Base-by-base conservation (phyloP, 2,113 vertebrate genomes). In the Candoia aspera region DNA sequence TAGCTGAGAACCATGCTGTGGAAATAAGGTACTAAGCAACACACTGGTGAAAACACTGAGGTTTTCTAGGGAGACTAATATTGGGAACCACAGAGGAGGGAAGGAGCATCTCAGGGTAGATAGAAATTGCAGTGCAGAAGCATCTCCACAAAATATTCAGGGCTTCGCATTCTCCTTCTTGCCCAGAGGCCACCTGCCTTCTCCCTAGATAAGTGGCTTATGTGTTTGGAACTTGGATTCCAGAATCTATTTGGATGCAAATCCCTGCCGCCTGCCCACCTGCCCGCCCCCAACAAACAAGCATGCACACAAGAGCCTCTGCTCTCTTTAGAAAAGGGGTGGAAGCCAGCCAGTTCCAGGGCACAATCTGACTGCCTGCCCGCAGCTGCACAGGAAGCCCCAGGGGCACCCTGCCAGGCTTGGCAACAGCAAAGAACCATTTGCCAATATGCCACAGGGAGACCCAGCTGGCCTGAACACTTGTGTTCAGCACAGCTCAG, bases 281-380 rank as follows among this genome's bases (percentile, higher is more conserved):
- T 15, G 5, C 5, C n/a, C 64, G 13, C 15, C 93, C 26, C 86
- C 24, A 0, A 0, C 0, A 0, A 54, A 53, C 49, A 33, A 37
- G 68, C 33, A 19, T 79, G 15, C 68, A 37, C 17, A 37, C 68
- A 37, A 54, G 83, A 4, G 83, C 86, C 79, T 26, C 53, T 86
- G 53, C 89, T 87, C 11, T 87, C 84, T 86, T 62, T 90, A 8
- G 87, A 91, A 93, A n/a, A n/a, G 59, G 6, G 2, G 10, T 4
- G 73, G 37, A 90, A 88, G 0, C 6, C 29, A 88, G 86, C 49
- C 68, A 37, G 42, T 15, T 0, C 55, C 29, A 42, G 85, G 90
- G 59, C 64, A 91, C 5, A 83, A 86, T 84, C 86, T 4, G 85
- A 0, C 0, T 19, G 33, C 49, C 83, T 73, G 68, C 94, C 10